These are phyloP conservation scores for Strigamia crassipes DNA, from an alignment of 2,888 invertebrate species.

Conservation along the genomic window DNA sequence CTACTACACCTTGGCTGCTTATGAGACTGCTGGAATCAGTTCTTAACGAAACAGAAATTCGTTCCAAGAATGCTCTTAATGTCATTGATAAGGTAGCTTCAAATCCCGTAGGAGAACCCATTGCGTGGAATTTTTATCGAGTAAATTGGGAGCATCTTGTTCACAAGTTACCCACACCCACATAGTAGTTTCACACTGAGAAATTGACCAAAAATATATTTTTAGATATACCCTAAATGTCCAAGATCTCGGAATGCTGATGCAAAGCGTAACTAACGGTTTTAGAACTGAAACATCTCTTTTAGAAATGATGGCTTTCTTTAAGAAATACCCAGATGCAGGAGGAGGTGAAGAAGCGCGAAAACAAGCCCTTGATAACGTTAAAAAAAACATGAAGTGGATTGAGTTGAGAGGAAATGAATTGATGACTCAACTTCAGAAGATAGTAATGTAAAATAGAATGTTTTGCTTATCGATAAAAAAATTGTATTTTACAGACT, in stretches of 20 bases:
- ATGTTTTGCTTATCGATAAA: too few species aligned
- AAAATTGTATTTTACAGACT: too few species aligned
- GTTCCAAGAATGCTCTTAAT: constrained; percentile 81
- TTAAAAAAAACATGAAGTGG: constrained; percentile 82
- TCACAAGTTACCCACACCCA: constrained; percentile 59
- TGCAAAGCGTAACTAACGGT: constrained; percentile 70
- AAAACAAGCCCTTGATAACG: constrained; percentile 74
- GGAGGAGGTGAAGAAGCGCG: constrained; percentile 81
- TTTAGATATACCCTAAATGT: constrained; percentile 50
- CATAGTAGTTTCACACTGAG: too few species aligned
- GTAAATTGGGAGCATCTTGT: constrained; percentile 76
- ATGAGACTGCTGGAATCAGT: constrained; percentile 74
- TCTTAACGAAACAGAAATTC: constrained; percentile 74
- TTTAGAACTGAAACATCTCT: constrained; percentile 68
- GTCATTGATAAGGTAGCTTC: constrained; percentile 70
- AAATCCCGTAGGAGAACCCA: constrained; percentile 74
- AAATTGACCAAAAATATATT: constrained; percentile 42
- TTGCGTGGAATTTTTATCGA: constrained; percentile 85
- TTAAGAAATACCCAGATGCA: constrained; percentile 77
- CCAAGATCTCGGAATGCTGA: constrained; percentile 68
- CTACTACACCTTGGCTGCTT: constrained; percentile 69
- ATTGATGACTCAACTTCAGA: constrained; percentile 61
- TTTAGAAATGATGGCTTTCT: constrained; percentile 74
- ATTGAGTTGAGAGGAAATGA: constrained; percentile 56
- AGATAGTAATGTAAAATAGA: too few species aligned